phyloP scores from a whole-genome alignment of 2,797 vertebrate species.

The Nothura maculosa region DNA sequence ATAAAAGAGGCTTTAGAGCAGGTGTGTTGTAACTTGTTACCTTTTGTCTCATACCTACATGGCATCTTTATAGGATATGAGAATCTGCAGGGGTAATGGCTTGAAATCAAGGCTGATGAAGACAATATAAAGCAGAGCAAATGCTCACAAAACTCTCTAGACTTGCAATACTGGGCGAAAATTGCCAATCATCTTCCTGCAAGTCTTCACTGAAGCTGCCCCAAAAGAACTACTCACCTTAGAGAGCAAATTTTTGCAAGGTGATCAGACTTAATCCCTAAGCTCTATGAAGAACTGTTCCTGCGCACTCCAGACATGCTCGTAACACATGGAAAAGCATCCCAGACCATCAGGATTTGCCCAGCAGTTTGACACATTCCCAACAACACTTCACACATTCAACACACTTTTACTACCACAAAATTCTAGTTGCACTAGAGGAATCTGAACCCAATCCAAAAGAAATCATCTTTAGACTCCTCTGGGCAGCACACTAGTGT shows the following conservation, averaged over 20 bases:
- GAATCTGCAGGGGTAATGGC: not conserved
- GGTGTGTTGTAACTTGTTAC: not conserved
- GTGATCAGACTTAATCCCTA: accelerated
- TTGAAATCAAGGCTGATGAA: not conserved
- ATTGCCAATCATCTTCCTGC: not conserved
- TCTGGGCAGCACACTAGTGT: not conserved
- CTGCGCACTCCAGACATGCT: accelerated
- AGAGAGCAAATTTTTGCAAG: not conserved
- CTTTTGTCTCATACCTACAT: not conserved
- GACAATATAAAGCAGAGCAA: not conserved
- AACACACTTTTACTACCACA: accelerated
- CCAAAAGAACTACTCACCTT: not conserved
- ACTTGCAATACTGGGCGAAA: not conserved
- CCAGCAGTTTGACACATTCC: not conserved
- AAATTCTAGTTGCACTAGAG: not conserved
- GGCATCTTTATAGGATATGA: not conserved
- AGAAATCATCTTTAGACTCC: not conserved
- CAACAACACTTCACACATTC: too few species aligned
- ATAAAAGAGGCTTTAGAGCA: not conserved
- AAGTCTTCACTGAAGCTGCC: not conserved
- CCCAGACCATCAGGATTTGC: not conserved
- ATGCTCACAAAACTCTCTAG: not conserved
- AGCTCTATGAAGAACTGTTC: not conserved
- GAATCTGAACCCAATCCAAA: not conserved
- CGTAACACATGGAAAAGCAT: accelerated